Percentiles rank a stretch among this genome's conserved stretches.
Conservation (phyloP, 2,113 vertebrate genomes). For the Pungitius pungitius region DNA sequence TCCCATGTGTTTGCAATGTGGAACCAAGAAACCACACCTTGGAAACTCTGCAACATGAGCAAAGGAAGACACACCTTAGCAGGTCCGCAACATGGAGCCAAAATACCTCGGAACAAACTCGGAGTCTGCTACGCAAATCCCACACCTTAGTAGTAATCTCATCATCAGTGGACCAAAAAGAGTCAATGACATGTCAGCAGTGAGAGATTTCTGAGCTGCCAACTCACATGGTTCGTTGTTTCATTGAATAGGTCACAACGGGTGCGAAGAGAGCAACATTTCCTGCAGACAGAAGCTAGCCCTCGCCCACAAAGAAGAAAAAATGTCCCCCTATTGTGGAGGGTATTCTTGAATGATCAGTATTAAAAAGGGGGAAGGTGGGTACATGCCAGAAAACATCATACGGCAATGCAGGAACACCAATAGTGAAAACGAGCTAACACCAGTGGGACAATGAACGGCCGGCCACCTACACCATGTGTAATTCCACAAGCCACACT, state of each 20-base stretch:
- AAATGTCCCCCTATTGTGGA: background rate
- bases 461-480: conserved; percentile 6
- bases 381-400: background rate
- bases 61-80: background rate
- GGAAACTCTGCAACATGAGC: background rate
- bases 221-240: background rate
- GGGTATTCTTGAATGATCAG: background rate
- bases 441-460: too few species aligned
- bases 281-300: background rate
- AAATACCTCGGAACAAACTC: background rate
- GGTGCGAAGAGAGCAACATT: background rate
- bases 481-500: conserved; percentile 30
- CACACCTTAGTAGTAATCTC: background rate
- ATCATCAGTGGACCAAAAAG: background rate
- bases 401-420: too few species aligned
- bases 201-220: background rate
- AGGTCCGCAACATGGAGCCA: background rate
- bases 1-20: conserved; percentile 61
- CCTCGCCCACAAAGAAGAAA: background rate
- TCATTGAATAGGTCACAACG: background rate
- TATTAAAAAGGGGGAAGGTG: background rate
- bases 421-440: too few species aligned
- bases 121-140: too few species aligned
- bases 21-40: background rate
- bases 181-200: background rate